Conservation (phyloP, 2,113 vertebrate genomes). For the Oceanites oceanicus region DNA sequence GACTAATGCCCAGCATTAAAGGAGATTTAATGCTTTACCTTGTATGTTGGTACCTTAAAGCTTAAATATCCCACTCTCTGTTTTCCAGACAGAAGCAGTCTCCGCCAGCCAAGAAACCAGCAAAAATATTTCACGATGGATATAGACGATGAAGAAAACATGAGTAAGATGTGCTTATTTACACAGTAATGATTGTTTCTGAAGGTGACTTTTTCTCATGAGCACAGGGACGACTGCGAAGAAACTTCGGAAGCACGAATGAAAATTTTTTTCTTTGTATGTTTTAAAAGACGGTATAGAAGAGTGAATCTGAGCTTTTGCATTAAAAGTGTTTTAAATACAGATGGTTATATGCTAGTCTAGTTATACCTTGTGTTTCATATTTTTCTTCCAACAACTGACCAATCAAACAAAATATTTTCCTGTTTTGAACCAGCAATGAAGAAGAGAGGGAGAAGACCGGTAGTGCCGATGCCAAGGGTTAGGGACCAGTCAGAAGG, state of each 20-base stretch:
- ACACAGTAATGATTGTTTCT: not conserved
- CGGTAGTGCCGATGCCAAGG: not conserved
- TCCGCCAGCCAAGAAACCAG: conserved; percentile 76
- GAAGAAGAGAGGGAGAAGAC: not conserved
- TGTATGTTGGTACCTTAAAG: not conserved
- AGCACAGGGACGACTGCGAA: not conserved
- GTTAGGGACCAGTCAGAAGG: not conserved
- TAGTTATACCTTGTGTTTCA: not conserved
- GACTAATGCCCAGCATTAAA: not conserved
- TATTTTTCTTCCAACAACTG: not conserved
- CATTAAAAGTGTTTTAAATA: not conserved
- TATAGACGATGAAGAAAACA: conserved; percentile 93
- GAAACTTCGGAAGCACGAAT: not conserved
- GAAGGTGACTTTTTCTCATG: not conserved
- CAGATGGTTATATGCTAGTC: not conserved
- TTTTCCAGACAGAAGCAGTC: conserved; percentile 82
- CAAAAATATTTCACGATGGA: conserved; percentile 85
- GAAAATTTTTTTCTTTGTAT: not conserved
- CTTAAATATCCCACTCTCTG: not conserved
- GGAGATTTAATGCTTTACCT: not conserved
- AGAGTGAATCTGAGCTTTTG: not conserved
- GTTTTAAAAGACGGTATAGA: not conserved
- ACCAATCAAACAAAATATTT: not conserved
- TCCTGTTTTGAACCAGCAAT: not conserved
- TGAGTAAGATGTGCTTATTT: conserved; percentile 88